Conservation (phyloP, 1,140 invertebrate genomes). For the Drosophila ercepeae region DNA sequence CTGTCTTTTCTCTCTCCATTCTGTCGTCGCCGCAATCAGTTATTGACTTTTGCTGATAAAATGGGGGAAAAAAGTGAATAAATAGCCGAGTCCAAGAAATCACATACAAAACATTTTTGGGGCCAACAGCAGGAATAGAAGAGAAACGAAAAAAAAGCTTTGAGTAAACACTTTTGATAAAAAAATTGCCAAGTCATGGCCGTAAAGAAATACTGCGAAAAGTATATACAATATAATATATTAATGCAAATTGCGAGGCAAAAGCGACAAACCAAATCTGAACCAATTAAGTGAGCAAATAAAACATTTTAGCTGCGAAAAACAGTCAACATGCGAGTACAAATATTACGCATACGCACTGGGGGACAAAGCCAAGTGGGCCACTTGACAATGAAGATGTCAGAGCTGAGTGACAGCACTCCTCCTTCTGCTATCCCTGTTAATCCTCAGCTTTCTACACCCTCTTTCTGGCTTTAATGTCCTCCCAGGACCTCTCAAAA, state of each 20-base stretch:
- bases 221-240: background rate
- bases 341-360: conserved; percentile 43
- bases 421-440: background rate
- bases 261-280: conserved; percentile 10
- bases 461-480: conserved; percentile 11
- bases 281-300: conserved; percentile 40
- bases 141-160: conserved; percentile 12
- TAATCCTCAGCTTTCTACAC: conserved; percentile 1
- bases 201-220: conserved; percentile 21
- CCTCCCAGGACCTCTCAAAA: conserved; percentile 16
- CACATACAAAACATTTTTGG: conserved; percentile 12
- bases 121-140: conserved; percentile 3
- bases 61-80: conserved; percentile 4
- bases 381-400: conserved; percentile 48
- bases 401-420: conserved; percentile 12
- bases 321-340: background rate
- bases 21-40: conserved; percentile 54
- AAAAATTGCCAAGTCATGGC: conserved; percentile 47
- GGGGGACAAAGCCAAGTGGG: conserved; percentile 26
- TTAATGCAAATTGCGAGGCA: conserved; percentile 20
- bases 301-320: conserved; percentile 29
- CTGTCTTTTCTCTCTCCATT: too few relatives aligned
- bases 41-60: conserved; percentile 80
- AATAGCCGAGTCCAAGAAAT: conserved; percentile 1
- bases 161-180: conserved; percentile 60